These are phyloP conservation scores for Amphiprion ocellaris DNA, from an alignment of 2,113 vertebrate species.

Conservation along the genomic window DNA sequence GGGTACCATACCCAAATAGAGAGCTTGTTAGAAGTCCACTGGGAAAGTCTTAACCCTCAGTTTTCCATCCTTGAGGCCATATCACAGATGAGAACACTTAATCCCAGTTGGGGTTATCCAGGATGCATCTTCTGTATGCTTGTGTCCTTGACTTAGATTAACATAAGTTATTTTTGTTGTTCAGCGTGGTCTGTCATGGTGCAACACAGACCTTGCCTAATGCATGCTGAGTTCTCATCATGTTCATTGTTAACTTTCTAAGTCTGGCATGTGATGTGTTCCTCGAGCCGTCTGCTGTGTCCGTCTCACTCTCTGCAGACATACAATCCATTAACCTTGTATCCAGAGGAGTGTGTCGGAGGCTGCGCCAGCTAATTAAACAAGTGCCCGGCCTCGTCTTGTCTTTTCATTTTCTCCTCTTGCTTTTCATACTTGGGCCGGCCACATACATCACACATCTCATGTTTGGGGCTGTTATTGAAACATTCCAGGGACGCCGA, in stretches of 20 bases:
- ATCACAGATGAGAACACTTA: conserved; percentile 25
- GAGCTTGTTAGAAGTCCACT: conserved; percentile 24
- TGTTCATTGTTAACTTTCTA: background rate
- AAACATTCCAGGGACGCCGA: conserved; percentile 65
- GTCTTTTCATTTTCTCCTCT: conserved; percentile 10
- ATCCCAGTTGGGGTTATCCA: conserved; percentile 15
- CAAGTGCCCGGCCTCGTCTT: background rate
- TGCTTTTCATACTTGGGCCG: background rate
- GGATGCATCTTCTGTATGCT: background rate
- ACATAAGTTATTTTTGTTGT: background rate
- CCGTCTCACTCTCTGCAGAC: background rate
- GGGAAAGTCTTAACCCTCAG: conserved; percentile 36
- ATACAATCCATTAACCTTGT: conserved; percentile 27
- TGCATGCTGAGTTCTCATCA: background rate
- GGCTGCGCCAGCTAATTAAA: conserved; percentile 47
- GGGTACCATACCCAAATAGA: background rate
- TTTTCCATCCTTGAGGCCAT: conserved; percentile 21
- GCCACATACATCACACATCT: conserved; percentile 37
- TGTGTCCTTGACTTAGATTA: background rate
- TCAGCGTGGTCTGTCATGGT: background rate
- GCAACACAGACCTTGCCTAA: background rate
- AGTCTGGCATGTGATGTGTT: background rate
- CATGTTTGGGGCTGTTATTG: conserved; percentile 45
- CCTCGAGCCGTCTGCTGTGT: background rate
- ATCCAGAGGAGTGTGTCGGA: conserved; percentile 32